phyloP scores from a whole-genome alignment of 2,888 invertebrate species.

The Andrena dorsata region DNA sequence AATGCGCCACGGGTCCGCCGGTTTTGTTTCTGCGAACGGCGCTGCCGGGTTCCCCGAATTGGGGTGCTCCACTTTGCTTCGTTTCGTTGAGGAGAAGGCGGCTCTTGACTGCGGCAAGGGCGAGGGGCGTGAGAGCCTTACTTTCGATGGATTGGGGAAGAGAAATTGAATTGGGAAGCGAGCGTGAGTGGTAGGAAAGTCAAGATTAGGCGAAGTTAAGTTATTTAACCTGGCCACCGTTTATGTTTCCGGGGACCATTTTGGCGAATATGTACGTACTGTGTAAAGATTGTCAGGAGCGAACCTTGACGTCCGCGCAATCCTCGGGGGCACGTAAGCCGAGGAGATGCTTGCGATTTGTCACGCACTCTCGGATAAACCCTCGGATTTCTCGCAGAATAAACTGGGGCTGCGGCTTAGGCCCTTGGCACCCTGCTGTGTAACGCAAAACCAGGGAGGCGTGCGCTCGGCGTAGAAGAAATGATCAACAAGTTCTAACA shows the following conservation, averaged over 20 bases:
- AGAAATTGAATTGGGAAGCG: no score
- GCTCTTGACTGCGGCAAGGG: background rate
- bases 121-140: background rate
- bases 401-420: constrained; percentile 19
- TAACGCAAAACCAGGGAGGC: constrained; percentile 23
- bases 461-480: background rate
- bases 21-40: constrained; percentile 23
- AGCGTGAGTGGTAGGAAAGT: no score
- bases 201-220: no score
- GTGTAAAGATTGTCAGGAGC: background rate
- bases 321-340: constrained; percentile 22
- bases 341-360: constrained; percentile 34
- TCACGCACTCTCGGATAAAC: constrained; percentile 39
- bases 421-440: constrained; percentile 28
- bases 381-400: constrained; percentile 22
- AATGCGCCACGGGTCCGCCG: background rate
- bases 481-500: background rate
- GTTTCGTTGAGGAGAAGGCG: background rate
- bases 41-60: constrained; percentile 2
- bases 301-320: constrained; percentile 7
- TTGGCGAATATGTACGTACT: constrained; percentile 1
- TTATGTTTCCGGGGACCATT: background rate
- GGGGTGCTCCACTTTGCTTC: constrained; percentile 22
- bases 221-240: no score
- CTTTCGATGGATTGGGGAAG: background rate